Conservation (phyloP, 2,888 invertebrate species). For the Gnatocerus cornutus region DNA sequence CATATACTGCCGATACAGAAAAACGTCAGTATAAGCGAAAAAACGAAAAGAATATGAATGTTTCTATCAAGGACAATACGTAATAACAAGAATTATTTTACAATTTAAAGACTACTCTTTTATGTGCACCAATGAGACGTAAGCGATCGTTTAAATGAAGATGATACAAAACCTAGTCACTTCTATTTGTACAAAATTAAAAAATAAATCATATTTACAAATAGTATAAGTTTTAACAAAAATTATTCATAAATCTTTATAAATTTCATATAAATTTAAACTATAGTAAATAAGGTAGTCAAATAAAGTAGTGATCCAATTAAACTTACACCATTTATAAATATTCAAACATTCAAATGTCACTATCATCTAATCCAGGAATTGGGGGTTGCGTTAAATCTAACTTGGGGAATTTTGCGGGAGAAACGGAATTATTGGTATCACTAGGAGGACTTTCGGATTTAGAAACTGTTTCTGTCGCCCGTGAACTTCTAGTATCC, state of each 20-base stretch:
- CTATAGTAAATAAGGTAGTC: not conserved
- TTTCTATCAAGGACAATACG: too few relatives aligned
- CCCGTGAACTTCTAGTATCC: slow-evolving; percentile 57
- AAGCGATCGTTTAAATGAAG: not conserved
- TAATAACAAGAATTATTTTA: not conserved
- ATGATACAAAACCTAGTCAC: slow-evolving; percentile 2
- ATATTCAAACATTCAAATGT: slow-evolving; percentile 35
- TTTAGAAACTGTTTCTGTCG: slow-evolving; percentile 8
- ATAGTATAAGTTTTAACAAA: slow-evolving; percentile 23
- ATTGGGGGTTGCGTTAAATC: slow-evolving; percentile 67
- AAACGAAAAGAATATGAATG: not conserved
- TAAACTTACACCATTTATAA: slow-evolving; percentile 51
- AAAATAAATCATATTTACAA: slow-evolving; percentile 32
- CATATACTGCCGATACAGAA: not conserved
- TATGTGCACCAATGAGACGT: not conserved
- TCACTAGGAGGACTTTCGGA: slow-evolving; percentile 21
- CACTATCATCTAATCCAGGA: slow-evolving; percentile 67
- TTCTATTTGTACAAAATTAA: slow-evolving; percentile 24
- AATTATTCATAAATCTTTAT: not conserved
- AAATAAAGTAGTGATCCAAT: not conserved
- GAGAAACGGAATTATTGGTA: slow-evolving; percentile 26
- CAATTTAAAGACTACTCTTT: slow-evolving; percentile 1
- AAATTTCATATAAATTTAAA: slow-evolving; percentile 6
- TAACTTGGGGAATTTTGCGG: slow-evolving; percentile 61
- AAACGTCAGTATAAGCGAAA: not conserved